Base-by-base conservation (phyloP, 2,888 invertebrate species). In the Gisinianus flammeolus region DNA sequence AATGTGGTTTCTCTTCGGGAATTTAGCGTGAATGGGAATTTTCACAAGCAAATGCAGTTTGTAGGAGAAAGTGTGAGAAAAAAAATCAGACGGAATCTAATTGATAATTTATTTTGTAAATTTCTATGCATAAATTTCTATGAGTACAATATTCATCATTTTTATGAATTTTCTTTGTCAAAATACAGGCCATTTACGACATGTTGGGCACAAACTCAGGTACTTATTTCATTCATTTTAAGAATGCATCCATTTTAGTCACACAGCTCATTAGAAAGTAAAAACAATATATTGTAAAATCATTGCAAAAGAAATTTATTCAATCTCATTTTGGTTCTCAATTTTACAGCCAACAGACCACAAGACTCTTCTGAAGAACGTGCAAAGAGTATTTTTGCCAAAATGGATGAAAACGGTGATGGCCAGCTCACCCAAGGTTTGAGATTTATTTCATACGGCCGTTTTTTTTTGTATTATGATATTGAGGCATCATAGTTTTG, bases 161-260 rank as follows among this genome's bases (percentile, higher is more conserved):
- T 44, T 68, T 30, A 1, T 30, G 44, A 2, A 66, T 67, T 79
- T 76, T 84, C 82, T 84, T 89, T 90, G n/a, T n/a, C n/a, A n/a
- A n/a, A n/a, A n/a, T n/a, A n/a, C 90, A 98, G 98, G 98, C 98
- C 84, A 98, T 99, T 89, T 99, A 99, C 89, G 98, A 98, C 88
- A 99, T 99, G 98, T 90, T 99, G 85, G 98, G 98, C 77, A 97
- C 97, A 83, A 96, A 96, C 88, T 95, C 95, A n/a, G n/a, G n/a
- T n/a, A n/a, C n/a, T n/a, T n/a, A n/a, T n/a, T n/a, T n/a, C n/a
- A n/a, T n/a, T n/a, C n/a, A n/a, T n/a, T n/a, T n/a, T n/a, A n/a
- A n/a, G n/a, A n/a, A n/a, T n/a, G n/a, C n/a, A n/a, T n/a, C n/a
- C n/a, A n/a, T n/a, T n/a, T n/a, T n/a, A n/a, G n/a, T n/a, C n/a